Percentiles rank a stretch among this genome's conserved stretches.
Evolutionary conservation across 2,113 vertebrate species (phyloP).

Genomic region (Neopipo cinnamomea): DNA sequence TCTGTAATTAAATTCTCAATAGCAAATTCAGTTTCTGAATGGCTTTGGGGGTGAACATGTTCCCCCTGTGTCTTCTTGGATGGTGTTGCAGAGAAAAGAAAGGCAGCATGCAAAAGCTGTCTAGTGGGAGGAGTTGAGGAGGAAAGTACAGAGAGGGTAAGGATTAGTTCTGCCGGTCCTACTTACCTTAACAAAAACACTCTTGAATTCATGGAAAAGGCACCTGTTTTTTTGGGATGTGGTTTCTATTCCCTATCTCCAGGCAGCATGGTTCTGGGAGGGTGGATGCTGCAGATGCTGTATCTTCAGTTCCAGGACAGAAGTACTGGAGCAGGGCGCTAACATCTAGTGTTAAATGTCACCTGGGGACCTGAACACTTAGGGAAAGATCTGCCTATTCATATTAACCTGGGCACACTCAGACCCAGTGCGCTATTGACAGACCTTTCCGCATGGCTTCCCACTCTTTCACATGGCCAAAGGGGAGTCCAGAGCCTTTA

Average conservation of each 20-base stretch:
- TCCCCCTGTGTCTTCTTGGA: background rate
- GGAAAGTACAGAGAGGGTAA: background rate
- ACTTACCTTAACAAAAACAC: background rate
- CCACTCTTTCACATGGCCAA: background rate
- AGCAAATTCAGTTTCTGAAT: constrained; percentile 1
- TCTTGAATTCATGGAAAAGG: background rate
- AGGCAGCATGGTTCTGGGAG: background rate
- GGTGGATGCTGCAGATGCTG: background rate
- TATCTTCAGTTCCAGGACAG: background rate
- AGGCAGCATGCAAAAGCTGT: background rate
- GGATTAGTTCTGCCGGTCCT: background rate
- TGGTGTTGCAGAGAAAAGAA: background rate
- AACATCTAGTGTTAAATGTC: background rate
- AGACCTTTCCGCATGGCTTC: background rate
- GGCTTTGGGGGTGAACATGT: background rate
- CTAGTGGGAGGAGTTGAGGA: background rate
- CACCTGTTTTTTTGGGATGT: background rate
- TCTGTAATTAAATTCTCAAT: background rate
- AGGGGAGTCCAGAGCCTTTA: background rate
- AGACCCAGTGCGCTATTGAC: background rate
- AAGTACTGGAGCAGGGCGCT: background rate
- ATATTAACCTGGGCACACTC: background rate
- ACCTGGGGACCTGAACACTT: background rate
- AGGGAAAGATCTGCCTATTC: background rate
- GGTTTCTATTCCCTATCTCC: background rate